Evolutionary conservation across 37 sponge, comb jelly and placozoan species (phyloP).

Genomic region (Bolinopsis microptera): DNA sequence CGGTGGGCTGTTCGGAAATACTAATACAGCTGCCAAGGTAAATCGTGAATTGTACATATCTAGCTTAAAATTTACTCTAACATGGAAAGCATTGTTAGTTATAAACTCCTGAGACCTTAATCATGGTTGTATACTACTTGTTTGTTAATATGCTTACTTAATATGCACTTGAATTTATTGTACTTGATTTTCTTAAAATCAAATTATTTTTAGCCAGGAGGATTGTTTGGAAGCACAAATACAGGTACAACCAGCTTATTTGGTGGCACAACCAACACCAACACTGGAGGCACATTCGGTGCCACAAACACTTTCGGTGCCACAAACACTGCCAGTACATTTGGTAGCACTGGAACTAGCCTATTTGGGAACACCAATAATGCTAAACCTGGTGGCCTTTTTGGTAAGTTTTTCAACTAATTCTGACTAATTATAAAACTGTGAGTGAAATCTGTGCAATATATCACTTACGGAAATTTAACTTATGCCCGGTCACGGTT

Average conservation of each 20-base stretch:
- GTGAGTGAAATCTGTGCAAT: too few species aligned
- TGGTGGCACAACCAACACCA: slow-evolving; percentile 48
- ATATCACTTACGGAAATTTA: too few species aligned
- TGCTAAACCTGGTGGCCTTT: slow-evolving; percentile 6
- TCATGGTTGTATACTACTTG: too few species aligned
- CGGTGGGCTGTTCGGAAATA: slow-evolving; percentile 37
- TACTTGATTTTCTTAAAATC: too few species aligned
- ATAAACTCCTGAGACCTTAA: too few species aligned
- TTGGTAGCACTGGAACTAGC: neutral
- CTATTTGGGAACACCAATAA: slow-evolving; percentile 36
- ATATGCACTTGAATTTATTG: too few species aligned
- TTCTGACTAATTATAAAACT: neutral
- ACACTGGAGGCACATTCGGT: slow-evolving; percentile 14
- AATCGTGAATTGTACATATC: neutral
- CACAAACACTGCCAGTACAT: neutral
- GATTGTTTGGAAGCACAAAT: slow-evolving; percentile 47
- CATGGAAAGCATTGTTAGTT: too few species aligned
- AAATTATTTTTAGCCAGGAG: slow-evolving; percentile 32
- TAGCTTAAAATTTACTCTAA: neutral
- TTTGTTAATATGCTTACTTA: too few species aligned
- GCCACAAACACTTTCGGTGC: neutral
- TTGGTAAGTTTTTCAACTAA: slow-evolving; percentile 35
- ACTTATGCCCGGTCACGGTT: too few species aligned
- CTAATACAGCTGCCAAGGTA: neutral
- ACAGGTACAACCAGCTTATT: slow-evolving; percentile 40